Percentiles rank a stretch among this genome's conserved stretches.
Conservation (phyloP, 37 sponge, comb jelly and placozoan species). For the Cliona cf. orientalis region DNA sequence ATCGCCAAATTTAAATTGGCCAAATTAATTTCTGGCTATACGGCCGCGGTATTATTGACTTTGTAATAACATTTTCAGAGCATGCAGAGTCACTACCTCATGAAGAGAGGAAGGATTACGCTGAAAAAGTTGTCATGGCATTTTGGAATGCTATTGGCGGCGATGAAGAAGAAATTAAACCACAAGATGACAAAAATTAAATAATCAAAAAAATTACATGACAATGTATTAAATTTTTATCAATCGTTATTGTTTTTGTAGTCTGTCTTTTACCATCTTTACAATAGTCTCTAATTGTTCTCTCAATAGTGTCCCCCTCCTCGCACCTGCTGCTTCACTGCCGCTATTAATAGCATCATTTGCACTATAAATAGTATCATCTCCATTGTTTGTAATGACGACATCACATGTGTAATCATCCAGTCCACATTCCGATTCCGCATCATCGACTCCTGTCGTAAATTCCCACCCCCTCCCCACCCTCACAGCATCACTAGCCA, state of each 20-base stretch:
- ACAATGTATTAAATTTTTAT: no score
- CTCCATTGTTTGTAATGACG: slow-evolving; percentile 65
- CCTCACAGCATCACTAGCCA: slow-evolving; percentile 70
- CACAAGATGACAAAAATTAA: neutral
- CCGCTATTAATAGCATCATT: no score
- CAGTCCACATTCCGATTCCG: slow-evolving; percentile 90
- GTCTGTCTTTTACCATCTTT: neutral
- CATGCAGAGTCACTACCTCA: slow-evolving; percentile 72
- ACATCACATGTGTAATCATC: slow-evolving; percentile 76
- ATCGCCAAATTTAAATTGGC: neutral
- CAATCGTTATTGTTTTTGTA: neutral
- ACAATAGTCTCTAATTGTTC: slow-evolving; percentile 1
- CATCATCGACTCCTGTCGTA: slow-evolving; percentile 83
- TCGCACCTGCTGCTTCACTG: no score
- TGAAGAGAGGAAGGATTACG: slow-evolving; percentile 75
- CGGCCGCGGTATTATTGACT: no score
- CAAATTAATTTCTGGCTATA: neutral
- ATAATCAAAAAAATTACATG: neutral
- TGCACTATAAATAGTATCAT: neutral
- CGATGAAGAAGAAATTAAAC: slow-evolving; percentile 58
- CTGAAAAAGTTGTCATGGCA: slow-evolving; percentile 83
- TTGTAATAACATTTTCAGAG: slow-evolving; percentile 43
- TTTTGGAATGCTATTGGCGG: slow-evolving; percentile 88
- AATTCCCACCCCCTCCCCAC: slow-evolving; percentile 84
- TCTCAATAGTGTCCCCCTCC: slow-evolving; percentile 10